These are phyloP conservation scores for Apogon hyalosoma DNA, from an alignment of 2,797 vertebrate species.

Conservation along the genomic window DNA sequence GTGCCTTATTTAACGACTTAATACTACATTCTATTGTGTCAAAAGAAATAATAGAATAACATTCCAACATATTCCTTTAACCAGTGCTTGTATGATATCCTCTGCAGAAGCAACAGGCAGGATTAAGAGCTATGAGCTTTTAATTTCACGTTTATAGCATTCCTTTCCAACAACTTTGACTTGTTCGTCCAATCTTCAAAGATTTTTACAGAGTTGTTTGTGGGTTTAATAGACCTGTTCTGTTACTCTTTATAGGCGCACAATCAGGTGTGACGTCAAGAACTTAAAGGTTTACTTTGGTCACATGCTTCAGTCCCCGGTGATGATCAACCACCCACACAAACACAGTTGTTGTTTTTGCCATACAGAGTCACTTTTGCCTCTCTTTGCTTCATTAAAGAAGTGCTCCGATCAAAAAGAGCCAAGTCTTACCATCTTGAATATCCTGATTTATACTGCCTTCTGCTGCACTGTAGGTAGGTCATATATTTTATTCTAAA, in stretches of 20 bases:
- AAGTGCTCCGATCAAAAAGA: slow-evolving; percentile 14
- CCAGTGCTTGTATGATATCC: too few relatives aligned
- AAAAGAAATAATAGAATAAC: too few relatives aligned
- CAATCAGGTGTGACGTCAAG: slow-evolving; percentile 32
- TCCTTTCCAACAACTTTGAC: not conserved
- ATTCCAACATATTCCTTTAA: too few relatives aligned
- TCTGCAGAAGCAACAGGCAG: too few relatives aligned
- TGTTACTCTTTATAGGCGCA: slow-evolving; percentile 15
- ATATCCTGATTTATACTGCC: slow-evolving; percentile 6
- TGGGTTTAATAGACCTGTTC: slow-evolving; percentile 23
- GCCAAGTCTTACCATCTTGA: not conserved
- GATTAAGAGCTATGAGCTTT: too few relatives aligned
- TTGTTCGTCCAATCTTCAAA: slow-evolving; percentile 35
- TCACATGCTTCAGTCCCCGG: slow-evolving; percentile 32
- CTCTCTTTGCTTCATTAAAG: slow-evolving; percentile 2
- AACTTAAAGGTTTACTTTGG: slow-evolving; percentile 32
- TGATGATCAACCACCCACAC: slow-evolving; percentile 18
- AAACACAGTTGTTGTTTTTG: slow-evolving; percentile 27
- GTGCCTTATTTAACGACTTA: too few relatives aligned
- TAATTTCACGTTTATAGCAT: not conserved
- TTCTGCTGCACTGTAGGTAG: slow-evolving; percentile 31
- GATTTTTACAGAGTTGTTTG: slow-evolving; percentile 33
- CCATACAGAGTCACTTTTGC: slow-evolving; percentile 1
- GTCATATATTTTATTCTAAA: slow-evolving; percentile 22
- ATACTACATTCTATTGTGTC: too few relatives aligned